Conservation (phyloP, 2,888 invertebrate species). For the Peribatodes rhomboidaria region DNA sequence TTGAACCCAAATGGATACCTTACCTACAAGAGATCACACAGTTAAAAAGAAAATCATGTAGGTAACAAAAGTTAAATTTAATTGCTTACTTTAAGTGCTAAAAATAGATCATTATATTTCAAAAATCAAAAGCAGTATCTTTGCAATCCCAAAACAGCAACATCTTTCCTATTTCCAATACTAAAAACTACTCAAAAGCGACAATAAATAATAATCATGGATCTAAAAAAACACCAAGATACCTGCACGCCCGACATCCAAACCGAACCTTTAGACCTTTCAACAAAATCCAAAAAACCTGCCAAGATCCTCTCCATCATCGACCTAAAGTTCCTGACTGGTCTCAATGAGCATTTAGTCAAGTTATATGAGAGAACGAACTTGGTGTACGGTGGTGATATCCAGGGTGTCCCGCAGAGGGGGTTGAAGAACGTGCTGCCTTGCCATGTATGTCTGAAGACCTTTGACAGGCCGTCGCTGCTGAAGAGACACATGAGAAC, state of each 20-base stretch:
- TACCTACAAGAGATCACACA: too few species aligned
- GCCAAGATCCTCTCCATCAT: slow-evolving; percentile 67
- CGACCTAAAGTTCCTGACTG: slow-evolving; percentile 75
- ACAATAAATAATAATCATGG: slow-evolving; percentile 2
- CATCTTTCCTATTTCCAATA: neutral
- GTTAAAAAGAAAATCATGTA: too few species aligned
- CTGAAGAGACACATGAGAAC: slow-evolving; percentile 89
- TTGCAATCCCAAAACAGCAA: neutral
- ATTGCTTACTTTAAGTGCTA: neutral
- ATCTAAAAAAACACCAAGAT: slow-evolving; percentile 25
- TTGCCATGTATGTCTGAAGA: slow-evolving; percentile 89
- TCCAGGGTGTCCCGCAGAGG: slow-evolving; percentile 46
- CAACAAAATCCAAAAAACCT: slow-evolving; percentile 60
- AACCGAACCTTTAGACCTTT: slow-evolving; percentile 78
- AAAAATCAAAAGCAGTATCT: neutral
- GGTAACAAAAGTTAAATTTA: too few species aligned
- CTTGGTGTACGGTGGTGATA: slow-evolving; percentile 56
- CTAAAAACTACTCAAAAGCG: neutral
- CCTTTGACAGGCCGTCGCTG: slow-evolving; percentile 89
- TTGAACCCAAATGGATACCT: too few species aligned
- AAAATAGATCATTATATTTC: neutral
- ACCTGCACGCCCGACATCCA: slow-evolving; percentile 58
- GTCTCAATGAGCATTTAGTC: slow-evolving; percentile 75
- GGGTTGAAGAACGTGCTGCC: slow-evolving; percentile 72
- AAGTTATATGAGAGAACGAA: slow-evolving; percentile 76